Base-by-base conservation (phyloP, 92 coral and sea anemone genomes). In the Pocillopora meandrina region DNA sequence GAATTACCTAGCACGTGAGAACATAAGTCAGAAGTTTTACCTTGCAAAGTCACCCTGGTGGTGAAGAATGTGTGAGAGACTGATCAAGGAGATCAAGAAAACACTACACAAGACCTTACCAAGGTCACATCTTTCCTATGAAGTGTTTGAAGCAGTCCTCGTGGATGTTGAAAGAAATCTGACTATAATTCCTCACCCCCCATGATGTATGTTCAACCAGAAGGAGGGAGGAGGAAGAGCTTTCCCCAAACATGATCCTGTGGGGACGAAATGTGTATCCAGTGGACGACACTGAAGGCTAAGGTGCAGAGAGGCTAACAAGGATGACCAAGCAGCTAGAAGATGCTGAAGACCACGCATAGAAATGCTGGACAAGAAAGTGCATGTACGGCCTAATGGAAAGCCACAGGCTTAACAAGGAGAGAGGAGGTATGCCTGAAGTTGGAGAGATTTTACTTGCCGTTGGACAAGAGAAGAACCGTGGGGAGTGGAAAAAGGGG, bases 141-240 rank as follows among this genome's bases (percentile, higher is more conserved):
- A 85, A 61, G 77, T 64, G 16, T 11, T 90, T 42, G 85, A 82
- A 82, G 47, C 84, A 67, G 76, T 86, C 71, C 26, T 82, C 64
- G 57, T 86, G 84, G 87, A 86, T 65, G 77, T 90, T 23, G 90
- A 90, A 81, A 35, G 86, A 31, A 76, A 85, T 66, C 21, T 90
- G 62, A 90, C n/a, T n/a, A 86, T 86, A 90, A 86, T 74, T n/a
- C n/a, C n/a, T n/a, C n/a, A n/a, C 93, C 88, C 31, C 88, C 90
- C 31, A 42, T 86, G 81, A 90, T 88, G n/a, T 86, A 90, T 31
- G 91, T 88, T 14, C 85, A 84, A 56, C 72, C 83, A 12, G 91
- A 88, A 76, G 66, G 11, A 87, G 89, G 31, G 91, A 92, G 20
- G 89, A 84, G 49, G 85, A 83, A 58, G 91, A 77, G 33, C 36